phyloP scores from a whole-genome alignment of 1,140 invertebrate genomes.

The Calephelis nemesis region DNA sequence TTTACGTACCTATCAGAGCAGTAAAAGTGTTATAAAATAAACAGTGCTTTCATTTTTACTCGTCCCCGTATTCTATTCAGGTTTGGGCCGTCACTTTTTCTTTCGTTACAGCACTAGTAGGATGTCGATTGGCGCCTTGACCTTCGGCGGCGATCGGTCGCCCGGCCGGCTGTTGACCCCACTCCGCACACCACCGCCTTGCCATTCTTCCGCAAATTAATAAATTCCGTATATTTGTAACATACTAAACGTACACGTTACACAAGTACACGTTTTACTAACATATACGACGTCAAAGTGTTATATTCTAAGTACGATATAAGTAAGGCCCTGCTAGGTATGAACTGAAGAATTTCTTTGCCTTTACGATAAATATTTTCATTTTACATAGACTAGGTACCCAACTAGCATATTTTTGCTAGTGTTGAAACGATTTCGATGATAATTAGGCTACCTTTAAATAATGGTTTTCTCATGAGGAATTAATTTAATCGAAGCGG shows the following conservation, averaged over 20 bases:
- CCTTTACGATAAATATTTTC: no score
- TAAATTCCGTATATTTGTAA: conserved; percentile 28
- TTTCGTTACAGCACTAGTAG: conserved; percentile 62
- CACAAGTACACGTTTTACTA: neutral
- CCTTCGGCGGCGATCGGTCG: conserved; percentile 71
- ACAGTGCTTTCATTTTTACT: conserved; percentile 75
- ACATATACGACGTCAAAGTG: no score
- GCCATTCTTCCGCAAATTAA: conserved; percentile 43
- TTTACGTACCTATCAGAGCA: conserved; percentile 15
- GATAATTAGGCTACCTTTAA: no score
- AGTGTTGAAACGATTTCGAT: no score
- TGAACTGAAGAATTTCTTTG: no score
- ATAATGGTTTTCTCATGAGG: no score
- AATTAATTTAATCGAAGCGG: no score
- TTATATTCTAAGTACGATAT: no score
- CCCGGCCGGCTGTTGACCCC: conserved; percentile 66
- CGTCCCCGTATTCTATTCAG: conserved; percentile 75
- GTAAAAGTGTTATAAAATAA: conserved; percentile 37
- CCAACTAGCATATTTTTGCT: no score
- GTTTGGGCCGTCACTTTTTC: conserved; percentile 76
- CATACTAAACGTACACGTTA: conserved; percentile 8
- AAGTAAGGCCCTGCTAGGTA: no score
- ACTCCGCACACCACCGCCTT: conserved; percentile 28
- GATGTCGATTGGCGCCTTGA: conserved; percentile 59
- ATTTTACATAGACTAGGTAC: no score